Percentiles rank a stretch among this genome's conserved stretches.
Evolutionary conservation across 2,113 vertebrate genomes (phyloP).

Genomic region (Poeciliopsis occidentalis): DNA sequence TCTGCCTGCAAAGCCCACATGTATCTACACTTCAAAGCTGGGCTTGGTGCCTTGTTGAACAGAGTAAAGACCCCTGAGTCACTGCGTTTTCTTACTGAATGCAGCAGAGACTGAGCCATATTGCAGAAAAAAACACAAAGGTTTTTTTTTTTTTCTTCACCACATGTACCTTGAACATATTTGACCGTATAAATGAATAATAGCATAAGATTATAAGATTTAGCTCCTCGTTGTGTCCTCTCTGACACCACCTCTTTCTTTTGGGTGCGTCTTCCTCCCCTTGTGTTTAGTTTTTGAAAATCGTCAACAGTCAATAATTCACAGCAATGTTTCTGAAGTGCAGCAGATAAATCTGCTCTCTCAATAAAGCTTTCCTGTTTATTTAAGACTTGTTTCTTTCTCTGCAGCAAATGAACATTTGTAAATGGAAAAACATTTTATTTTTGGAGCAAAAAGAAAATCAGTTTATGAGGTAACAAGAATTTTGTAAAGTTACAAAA

Average conservation of each 20-base stretch:
- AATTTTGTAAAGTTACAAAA: neutral
- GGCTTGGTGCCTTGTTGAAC: conserved; percentile 35
- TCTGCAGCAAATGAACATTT: neutral
- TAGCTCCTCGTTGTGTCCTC: conserved; percentile 35
- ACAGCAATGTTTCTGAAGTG: conserved; percentile 53
- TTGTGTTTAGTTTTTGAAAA: conserved; percentile 63
- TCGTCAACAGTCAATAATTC: conserved; percentile 64
- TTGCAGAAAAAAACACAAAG: conserved; percentile 19
- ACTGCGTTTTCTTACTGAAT: conserved; percentile 40
- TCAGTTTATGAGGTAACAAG: neutral
- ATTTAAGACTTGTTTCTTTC: neutral
- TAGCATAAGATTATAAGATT: conserved; percentile 46
- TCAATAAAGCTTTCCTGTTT: neutral
- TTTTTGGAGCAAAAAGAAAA: neutral
- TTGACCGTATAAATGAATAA: conserved; percentile 68
- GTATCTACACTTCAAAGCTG: conserved; percentile 54
- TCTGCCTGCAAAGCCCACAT: conserved; percentile 36
- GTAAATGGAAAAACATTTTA: neutral
- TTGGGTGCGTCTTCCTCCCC: conserved; percentile 34
- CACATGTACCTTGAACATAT: conserved; percentile 57
- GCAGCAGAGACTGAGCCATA: conserved; percentile 14
- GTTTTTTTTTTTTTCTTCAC: conserved; percentile 9
- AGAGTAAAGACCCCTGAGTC: conserved; percentile 38
- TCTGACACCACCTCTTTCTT: conserved; percentile 27
- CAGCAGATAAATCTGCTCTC: neutral